These are phyloP conservation scores for Icerya purchasi DNA, from an alignment of 2,888 invertebrate species.

Conservation along the genomic window DNA sequence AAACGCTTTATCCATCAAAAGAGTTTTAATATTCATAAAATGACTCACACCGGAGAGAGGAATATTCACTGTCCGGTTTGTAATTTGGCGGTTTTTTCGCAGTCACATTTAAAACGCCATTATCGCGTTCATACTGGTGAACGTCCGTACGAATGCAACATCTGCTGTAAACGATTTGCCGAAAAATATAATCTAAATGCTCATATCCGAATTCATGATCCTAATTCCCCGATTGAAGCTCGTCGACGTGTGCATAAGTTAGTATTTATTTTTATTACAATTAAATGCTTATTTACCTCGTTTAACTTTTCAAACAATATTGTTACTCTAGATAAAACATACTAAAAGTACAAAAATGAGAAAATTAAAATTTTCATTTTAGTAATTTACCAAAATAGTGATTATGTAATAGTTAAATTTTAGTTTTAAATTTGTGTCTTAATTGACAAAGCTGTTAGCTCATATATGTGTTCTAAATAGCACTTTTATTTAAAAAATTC, in stretches of 20 bases:
- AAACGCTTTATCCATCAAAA: slow-evolving; percentile 17
- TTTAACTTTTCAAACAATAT: too few species aligned
- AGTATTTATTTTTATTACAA: too few species aligned
- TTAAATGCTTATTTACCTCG: too few species aligned
- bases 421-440: too few species aligned
- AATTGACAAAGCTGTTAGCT: too few species aligned
- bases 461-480: too few species aligned
- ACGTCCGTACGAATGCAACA: slow-evolving; percentile 18
- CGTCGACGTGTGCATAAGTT: slow-evolving; percentile 14
- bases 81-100: slow-evolving; percentile 17
- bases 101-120: slow-evolving; percentile 16
- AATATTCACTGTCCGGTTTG: slow-evolving; percentile 17
- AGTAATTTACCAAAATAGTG: too few species aligned
- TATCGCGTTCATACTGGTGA: slow-evolving; percentile 17
- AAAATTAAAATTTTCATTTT: too few species aligned
- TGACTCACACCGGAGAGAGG: slow-evolving; percentile 18
- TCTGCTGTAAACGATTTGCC: slow-evolving; percentile 18
- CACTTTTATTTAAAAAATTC: too few species aligned
- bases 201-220: slow-evolving; percentile 16
- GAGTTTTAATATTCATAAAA: slow-evolving; percentile 18
- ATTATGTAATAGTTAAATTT: too few species aligned
- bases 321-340: too few species aligned
- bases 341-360: too few species aligned
- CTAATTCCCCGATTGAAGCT: slow-evolving; percentile 12
- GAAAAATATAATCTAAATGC: slow-evolving; percentile 17